Percentiles rank a stretch among this genome's conserved stretches.
Conservation (phyloP, 2,888 invertebrate species). For the Luperina testacea region DNA sequence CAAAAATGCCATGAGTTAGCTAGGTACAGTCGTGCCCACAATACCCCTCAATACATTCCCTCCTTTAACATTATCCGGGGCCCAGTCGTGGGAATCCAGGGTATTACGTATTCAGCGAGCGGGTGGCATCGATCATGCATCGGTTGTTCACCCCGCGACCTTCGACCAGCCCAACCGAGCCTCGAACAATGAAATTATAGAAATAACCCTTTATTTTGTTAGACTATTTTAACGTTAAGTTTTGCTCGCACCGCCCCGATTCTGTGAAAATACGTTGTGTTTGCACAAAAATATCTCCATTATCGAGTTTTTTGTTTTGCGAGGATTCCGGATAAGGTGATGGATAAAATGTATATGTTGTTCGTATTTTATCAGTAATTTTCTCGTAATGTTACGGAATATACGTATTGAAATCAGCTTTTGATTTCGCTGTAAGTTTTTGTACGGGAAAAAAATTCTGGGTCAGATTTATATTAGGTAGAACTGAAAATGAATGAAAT, state of each 20-base stretch:
- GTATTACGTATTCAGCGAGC: slow-evolving; percentile 72
- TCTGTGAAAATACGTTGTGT: slow-evolving; percentile 30
- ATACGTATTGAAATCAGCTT: slow-evolving; percentile 8
- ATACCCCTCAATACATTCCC: slow-evolving; percentile 49
- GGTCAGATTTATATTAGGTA: not conserved
- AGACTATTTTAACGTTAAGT: slow-evolving; percentile 39
- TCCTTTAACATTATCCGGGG: slow-evolving; percentile 49
- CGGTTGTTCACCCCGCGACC: slow-evolving; percentile 74
- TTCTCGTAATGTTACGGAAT: slow-evolving; percentile 19
- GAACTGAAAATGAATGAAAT: slow-evolving; percentile 3
- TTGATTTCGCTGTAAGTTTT: slow-evolving; percentile 11
- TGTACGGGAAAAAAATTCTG: not conserved
- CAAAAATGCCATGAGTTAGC: slow-evolving; percentile 31
- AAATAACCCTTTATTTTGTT: slow-evolving; percentile 61
- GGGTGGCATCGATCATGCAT: slow-evolving; percentile 77
- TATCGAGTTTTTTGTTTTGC: slow-evolving; percentile 25
- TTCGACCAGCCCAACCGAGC: slow-evolving; percentile 57
- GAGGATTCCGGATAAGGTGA: slow-evolving; percentile 12
- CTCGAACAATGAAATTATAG: slow-evolving; percentile 64
- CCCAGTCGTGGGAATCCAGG: slow-evolving; percentile 59
- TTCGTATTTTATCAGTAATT: slow-evolving; percentile 16
- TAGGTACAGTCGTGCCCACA: slow-evolving; percentile 30
- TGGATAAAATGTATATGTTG: slow-evolving; percentile 28
- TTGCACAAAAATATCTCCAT: slow-evolving; percentile 29
- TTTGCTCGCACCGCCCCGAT: not conserved